Conservation (phyloP, 1,140 invertebrate genomes). For the Marisa cornuarietis region DNA sequence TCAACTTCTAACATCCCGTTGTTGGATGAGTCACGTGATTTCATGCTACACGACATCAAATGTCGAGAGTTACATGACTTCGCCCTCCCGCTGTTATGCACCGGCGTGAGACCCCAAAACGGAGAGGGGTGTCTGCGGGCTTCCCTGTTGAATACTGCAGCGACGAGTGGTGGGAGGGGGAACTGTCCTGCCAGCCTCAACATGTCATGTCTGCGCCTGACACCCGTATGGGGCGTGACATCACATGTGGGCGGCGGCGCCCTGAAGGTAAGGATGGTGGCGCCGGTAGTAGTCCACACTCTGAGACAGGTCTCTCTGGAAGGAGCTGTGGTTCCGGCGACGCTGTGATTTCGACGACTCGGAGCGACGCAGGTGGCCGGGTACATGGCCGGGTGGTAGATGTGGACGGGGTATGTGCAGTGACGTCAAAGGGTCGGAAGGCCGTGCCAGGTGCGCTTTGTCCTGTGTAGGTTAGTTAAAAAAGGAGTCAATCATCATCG, state of each 20-base stretch:
- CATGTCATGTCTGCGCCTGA: too few relatives aligned
- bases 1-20: too few relatives aligned
- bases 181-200: too few relatives aligned
- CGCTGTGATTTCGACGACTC: not conserved
- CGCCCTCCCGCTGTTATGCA: too few relatives aligned
- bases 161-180: too few relatives aligned
- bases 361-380: not conserved
- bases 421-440: constrained; percentile 7
- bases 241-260: constrained; percentile 32
- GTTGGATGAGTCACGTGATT: too few relatives aligned
- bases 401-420: constrained; percentile 22
- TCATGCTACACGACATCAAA: too few relatives aligned
- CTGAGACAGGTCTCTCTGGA: constrained; percentile 31
- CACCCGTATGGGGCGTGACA: too few relatives aligned
- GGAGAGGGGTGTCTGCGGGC: too few relatives aligned
- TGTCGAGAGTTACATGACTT: too few relatives aligned
- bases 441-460: constrained; percentile 21
- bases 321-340: constrained; percentile 27
- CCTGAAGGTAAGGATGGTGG: constrained; percentile 23
- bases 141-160: too few relatives aligned
- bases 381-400: not conserved
- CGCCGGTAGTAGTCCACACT: constrained; percentile 29
- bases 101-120: too few relatives aligned
- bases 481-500: not conserved
- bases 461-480: not conserved